Evolutionary conservation across 2,113 vertebrate genomes (phyloP).

Genomic region (Albula goreensis): DNA sequence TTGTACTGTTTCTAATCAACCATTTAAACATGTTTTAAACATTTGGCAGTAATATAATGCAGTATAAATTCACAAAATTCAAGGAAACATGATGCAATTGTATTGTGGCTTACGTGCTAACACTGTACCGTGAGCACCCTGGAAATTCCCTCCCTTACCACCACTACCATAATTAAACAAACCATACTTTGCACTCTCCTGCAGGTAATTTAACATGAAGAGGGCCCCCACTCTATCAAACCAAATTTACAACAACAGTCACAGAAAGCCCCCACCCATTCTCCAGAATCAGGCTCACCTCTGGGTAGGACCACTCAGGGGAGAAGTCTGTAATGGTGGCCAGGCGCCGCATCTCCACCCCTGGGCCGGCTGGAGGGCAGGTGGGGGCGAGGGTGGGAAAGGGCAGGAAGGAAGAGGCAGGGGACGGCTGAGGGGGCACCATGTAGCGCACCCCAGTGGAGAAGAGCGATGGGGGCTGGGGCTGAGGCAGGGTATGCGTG

Average conservation of each 20-base stretch:
- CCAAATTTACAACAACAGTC: not conserved
- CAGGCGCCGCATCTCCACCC: slow-evolving; percentile 44
- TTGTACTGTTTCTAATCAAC: too few species aligned
- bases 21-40: too few species aligned
- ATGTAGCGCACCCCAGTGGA: slow-evolving; percentile 58
- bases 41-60: too few species aligned
- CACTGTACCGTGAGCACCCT: too few species aligned
- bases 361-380: not conserved
- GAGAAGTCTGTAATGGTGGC: slow-evolving; percentile 85
- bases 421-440: slow-evolving; percentile 58
- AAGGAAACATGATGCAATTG: too few species aligned
- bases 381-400: slow-evolving; percentile 43
- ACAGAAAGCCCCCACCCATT: not conserved
- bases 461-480: slow-evolving; percentile 24
- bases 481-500: slow-evolving; percentile 44
- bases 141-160: too few species aligned
- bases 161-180: too few species aligned
- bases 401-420: slow-evolving; percentile 59
- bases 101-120: too few species aligned
- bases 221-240: too few species aligned
- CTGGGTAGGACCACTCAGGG: slow-evolving; percentile 88
- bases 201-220: too few species aligned
- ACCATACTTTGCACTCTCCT: too few species aligned
- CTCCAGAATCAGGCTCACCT: slow-evolving; percentile 64
- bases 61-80: too few species aligned